phyloP scores from a whole-genome alignment of 2,888 invertebrate genomes.

The Cantharis lateralis region DNA sequence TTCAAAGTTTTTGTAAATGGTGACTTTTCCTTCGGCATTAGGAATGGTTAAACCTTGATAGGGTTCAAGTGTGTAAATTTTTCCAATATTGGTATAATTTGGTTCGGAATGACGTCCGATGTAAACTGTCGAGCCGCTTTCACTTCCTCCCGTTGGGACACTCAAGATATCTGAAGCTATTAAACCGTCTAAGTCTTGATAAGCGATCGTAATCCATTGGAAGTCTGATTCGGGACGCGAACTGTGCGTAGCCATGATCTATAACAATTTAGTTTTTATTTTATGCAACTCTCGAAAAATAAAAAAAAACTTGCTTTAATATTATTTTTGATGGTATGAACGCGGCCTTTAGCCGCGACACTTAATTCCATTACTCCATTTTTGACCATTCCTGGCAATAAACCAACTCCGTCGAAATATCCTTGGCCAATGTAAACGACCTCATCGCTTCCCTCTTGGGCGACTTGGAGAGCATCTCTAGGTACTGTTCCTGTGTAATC shows the following conservation, averaged over 20 bases:
- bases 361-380: not conserved
- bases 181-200: not conserved
- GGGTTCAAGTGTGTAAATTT: not conserved
- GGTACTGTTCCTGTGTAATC: not conserved
- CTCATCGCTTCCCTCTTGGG: not conserved
- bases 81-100: not conserved
- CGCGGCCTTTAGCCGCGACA: not conserved
- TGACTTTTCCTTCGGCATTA: not conserved
- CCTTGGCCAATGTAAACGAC: not conserved
- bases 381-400: not conserved
- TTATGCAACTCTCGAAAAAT: not conserved
- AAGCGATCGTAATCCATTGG: not conserved
- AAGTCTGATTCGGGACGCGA: not conserved
- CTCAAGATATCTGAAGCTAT: not conserved
- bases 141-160: not conserved
- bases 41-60: not conserved
- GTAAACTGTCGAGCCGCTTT: not conserved
- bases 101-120: not conserved
- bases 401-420: not conserved
- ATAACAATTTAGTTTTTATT: not conserved
- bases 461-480: not conserved
- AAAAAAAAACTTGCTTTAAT: not conserved
- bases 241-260: not conserved
- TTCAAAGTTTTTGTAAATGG: conserved; percentile 2
- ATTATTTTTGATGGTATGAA: not conserved